Percentiles rank a stretch among this genome's conserved stretches.
Conservation (phyloP, 2,888 invertebrate species). For the Trichacis sp. region DNA sequence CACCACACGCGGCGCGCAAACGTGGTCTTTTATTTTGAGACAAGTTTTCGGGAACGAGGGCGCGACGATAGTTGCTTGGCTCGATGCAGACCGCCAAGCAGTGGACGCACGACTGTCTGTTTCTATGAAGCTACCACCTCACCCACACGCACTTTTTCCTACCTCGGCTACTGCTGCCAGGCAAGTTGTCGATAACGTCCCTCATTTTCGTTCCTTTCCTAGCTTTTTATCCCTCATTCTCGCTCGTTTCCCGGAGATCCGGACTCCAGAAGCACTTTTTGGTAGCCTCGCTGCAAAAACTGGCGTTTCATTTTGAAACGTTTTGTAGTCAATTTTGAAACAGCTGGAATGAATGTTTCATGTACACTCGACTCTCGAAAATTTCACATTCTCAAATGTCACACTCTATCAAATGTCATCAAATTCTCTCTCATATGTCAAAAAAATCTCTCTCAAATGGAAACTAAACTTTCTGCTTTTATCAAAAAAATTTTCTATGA, state of each 20-base stretch:
- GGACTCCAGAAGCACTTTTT: not conserved
- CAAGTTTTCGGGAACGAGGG: slow-evolving; percentile 5
- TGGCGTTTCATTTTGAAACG: no score
- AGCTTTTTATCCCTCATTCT: not conserved
- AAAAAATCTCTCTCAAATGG: no score
- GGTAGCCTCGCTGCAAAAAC: no score
- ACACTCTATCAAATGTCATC: no score
- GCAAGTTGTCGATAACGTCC: not conserved
- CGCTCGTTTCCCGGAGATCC: not conserved
- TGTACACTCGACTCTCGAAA: no score
- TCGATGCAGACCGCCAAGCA: slow-evolving; percentile 38
- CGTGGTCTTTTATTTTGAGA: no score
- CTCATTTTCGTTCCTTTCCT: slow-evolving; percentile 2
- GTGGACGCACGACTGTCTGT: slow-evolving; percentile 41
- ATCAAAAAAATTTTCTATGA: no score
- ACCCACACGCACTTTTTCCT: slow-evolving; percentile 23
- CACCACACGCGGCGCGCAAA: not conserved
- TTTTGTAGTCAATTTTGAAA: no score
- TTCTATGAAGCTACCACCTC: slow-evolving; percentile 41
- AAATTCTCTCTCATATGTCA: no score
- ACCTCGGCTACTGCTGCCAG: not conserved
- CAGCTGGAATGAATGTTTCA: no score
- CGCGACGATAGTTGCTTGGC: slow-evolving; percentile 24
- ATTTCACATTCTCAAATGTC: no score
- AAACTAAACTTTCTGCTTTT: no score